Evolutionary conservation across 2,888 invertebrate species (phyloP), one percentile per base, ranked within the genome.

Genomic region (Tenodera sinensis): DNA sequence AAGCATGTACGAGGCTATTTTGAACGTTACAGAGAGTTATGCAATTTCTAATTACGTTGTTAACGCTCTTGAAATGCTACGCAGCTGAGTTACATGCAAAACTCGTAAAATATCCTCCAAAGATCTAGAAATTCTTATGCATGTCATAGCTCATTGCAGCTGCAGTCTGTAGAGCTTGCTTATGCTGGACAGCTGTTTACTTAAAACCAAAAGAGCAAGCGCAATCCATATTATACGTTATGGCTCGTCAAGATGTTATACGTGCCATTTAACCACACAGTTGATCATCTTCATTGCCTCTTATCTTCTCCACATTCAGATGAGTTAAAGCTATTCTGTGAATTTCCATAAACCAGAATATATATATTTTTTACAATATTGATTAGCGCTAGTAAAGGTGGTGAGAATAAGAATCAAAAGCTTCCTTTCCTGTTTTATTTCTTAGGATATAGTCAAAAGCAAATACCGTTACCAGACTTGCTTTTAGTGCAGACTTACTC

Each of bases 351-450:
- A 71, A 71, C 20, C 4, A 71, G 20, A 71, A 71, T 71, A 25
- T 1, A 20, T 42, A 1, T 71, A 3, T 20, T 54, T 71, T 14
- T 71, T 71, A 71, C 54, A 25, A 83, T 87, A 87, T 87, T 87
- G 87, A 87, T 87, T 87, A 83, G 83, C 87, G 87, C 87, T 87
- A 83, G 87, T 87, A 83, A 30, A 34, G 2, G 87, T n/a, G 87
- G 87, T 27, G 4, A 87, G n/a, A 82, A 82, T n/a, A 30, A 71
- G 30, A 87, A 87, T 14, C 87, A 87, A 25, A 81, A 25, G 28
- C 8, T n/a, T 28, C 85, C 0, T 28, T 71, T 71, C 54, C 15
- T 54, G 6, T 20, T 54, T 71, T 15, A 71, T 6, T 71, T 14
- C 54, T 71, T 71, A 71, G 6, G 0, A 20, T 71, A 25, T 25